Evolutionary conservation across 2,113 vertebrate genomes (phyloP).

Genomic region (Toxotes chatareus): DNA sequence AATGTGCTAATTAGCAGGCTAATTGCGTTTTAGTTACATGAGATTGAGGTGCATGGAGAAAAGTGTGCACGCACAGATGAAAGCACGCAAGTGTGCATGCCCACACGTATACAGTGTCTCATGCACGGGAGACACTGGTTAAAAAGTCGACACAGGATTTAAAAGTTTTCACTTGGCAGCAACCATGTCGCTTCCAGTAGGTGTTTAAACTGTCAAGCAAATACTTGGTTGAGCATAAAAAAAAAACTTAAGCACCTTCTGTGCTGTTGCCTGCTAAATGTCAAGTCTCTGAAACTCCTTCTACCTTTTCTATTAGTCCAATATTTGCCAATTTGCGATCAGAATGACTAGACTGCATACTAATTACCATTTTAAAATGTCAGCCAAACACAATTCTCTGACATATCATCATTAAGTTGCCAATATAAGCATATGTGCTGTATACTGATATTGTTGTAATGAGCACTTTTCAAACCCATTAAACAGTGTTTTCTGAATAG

Average conservation of each 20-base stretch:
- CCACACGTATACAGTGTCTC: background rate
- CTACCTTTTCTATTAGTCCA: conserved; percentile 1
- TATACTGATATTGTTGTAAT: background rate
- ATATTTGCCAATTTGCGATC: background rate
- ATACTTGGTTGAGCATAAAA: conserved; percentile 22
- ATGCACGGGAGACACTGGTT: background rate
- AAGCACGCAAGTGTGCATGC: background rate
- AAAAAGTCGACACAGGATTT: conserved; percentile 3
- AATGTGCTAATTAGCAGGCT: conserved; percentile 28
- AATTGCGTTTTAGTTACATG: conserved; percentile 3
- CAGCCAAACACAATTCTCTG: conserved; percentile 9
- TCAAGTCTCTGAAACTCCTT: conserved; percentile 21
- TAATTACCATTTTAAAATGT: conserved; percentile 33
- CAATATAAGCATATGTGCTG: background rate
- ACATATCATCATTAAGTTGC: background rate
- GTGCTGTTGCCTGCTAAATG: conserved; percentile 29
- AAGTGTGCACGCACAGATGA: background rate
- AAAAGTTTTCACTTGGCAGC: conserved; percentile 4
- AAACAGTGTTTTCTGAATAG: background rate
- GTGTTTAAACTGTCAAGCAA: conserved; percentile 23
- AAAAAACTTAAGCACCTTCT: conserved; percentile 17
- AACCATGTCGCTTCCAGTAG: conserved; percentile 1
- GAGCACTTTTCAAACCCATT: background rate
- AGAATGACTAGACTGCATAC: conserved; percentile 5
- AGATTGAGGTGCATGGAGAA: background rate